phyloP scores from a whole-genome alignment of 1,140 invertebrate genomes.

The Zaprionus taronus region DNA sequence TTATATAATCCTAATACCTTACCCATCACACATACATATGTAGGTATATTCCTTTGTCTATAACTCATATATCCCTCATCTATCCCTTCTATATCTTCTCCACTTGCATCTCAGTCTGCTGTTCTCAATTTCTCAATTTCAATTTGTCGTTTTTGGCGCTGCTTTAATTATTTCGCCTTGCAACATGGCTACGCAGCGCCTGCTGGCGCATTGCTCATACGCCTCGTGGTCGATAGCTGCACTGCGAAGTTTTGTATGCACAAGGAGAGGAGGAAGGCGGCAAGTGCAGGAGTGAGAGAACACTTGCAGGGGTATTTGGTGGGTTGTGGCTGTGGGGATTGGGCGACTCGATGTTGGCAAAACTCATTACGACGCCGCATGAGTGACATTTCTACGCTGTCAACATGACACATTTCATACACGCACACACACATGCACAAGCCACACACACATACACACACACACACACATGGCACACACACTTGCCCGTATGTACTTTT shows the following conservation, averaged over 20 bases:
- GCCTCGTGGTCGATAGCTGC: conserved; percentile 43
- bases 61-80: neutral
- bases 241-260: conserved; percentile 25
- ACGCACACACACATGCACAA: conserved; percentile 42
- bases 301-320: neutral
- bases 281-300: neutral
- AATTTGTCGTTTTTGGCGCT: conserved; percentile 5
- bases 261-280: neutral
- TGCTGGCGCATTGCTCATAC: conserved; percentile 37
- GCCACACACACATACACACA: neutral
- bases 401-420: conserved; percentile 81
- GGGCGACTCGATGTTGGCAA: conserved; percentile 56
- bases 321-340: conserved; percentile 27
- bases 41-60: too few species aligned
- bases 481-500: conserved; percentile 30
- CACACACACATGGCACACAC: conserved; percentile 18
- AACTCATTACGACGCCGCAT: conserved; percentile 79
- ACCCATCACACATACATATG: neutral
- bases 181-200: conserved; percentile 15
- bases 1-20: neutral
- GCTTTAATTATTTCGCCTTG: conserved; percentile 31
- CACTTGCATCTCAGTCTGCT: neutral
- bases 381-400: conserved; percentile 79
- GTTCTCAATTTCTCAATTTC: neutral
- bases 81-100: neutral